Evolutionary conservation across 2,113 vertebrate genomes (phyloP).

Genomic region (Cichladusa arquata): DNA sequence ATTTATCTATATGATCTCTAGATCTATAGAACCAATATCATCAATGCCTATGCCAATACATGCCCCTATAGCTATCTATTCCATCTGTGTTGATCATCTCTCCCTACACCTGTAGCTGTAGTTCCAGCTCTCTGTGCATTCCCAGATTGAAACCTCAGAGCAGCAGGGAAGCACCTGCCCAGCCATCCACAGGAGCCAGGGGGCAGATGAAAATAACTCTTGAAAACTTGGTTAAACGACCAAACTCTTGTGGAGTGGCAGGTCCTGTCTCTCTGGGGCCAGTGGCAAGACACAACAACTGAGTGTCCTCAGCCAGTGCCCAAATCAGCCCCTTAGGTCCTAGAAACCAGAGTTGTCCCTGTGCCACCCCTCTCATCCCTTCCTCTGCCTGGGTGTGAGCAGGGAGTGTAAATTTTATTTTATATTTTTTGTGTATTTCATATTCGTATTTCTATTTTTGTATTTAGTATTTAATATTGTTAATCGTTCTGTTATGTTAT

Average conservation of each 20-base stretch:
- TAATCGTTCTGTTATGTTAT: no score
- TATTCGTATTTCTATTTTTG: not conserved
- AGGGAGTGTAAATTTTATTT: not conserved
- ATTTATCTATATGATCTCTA: not conserved
- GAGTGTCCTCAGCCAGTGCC: not conserved
- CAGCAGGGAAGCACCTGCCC: rapidly evolving
- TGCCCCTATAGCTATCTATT: not conserved
- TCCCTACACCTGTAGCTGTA: not conserved
- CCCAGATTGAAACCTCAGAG: not conserved
- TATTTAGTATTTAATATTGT: not conserved
- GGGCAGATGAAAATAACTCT: not conserved
- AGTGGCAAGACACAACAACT: not conserved
- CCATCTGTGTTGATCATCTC: no score
- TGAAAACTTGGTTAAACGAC: not conserved
- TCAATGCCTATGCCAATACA: no score
- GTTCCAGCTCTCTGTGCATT: not conserved
- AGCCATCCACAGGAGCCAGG: not conserved
- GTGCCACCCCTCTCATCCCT: not conserved
- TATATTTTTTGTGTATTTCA: not conserved
- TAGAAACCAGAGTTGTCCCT: not conserved
- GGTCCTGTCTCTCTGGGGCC: not conserved
- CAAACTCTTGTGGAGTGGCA: not conserved
- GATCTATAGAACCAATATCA: not conserved
- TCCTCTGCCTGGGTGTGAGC: not conserved
- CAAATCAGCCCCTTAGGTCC: not conserved